These are phyloP conservation scores for Samia ricini DNA, from an alignment of 1,140 invertebrate species.

Conservation along the genomic window DNA sequence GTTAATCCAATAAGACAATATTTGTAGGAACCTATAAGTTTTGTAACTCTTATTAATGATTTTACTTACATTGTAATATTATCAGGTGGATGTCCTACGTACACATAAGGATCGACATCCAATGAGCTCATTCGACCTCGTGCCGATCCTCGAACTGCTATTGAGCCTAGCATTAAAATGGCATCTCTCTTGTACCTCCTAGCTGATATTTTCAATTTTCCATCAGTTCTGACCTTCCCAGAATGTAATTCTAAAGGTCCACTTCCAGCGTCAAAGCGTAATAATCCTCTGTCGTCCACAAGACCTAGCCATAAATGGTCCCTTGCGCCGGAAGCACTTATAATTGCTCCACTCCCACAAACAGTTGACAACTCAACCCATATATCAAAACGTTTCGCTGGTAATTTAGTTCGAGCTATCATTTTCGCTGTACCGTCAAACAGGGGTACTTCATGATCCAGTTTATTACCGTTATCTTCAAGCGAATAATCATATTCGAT, in stretches of 20 bases:
- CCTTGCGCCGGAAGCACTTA: constrained; percentile 60
- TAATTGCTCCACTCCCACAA: constrained; percentile 54
- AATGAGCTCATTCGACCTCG: constrained; percentile 63
- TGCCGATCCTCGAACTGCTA: constrained; percentile 45
- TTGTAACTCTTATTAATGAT: neutral
- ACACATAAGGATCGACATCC: constrained; percentile 59
- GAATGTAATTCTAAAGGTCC: constrained; percentile 53
- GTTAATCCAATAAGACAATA: no score
- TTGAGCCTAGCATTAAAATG: constrained; percentile 51
- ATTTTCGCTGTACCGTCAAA: constrained; percentile 60
- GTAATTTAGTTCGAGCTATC: constrained; percentile 50
- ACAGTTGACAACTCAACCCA: constrained; percentile 68
- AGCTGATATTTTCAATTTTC: constrained; percentile 56
- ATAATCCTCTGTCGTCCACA: constrained; percentile 46
- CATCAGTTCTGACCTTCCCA: constrained; percentile 56
- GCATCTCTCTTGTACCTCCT: constrained; percentile 66
- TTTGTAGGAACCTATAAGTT: neutral
- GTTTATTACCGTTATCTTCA: constrained; percentile 41
- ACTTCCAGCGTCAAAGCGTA: constrained; percentile 62
- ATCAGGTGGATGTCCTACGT: constrained; percentile 58
- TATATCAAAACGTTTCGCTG: constrained; percentile 67
- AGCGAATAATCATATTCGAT: constrained; percentile 54
- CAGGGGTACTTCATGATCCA: constrained; percentile 43
- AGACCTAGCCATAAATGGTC: constrained; percentile 70
- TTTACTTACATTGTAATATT: constrained; percentile 60